Evolutionary conservation across 2,113 vertebrate species (phyloP).

Genomic region (Seriola dumerili): DNA sequence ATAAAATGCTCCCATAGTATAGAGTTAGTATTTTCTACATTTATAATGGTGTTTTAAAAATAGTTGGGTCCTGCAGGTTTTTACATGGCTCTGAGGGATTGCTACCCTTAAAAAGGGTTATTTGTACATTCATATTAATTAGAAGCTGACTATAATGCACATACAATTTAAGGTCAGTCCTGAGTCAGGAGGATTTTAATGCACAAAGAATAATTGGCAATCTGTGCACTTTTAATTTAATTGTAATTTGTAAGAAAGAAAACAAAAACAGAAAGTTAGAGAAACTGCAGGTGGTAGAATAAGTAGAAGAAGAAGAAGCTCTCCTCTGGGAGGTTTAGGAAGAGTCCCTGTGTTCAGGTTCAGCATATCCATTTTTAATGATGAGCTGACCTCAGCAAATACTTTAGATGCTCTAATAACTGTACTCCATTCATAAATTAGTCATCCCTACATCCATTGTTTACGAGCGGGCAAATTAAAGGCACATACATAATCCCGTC

Average conservation of each 20-base stretch:
- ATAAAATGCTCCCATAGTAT: background rate
- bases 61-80: slow-evolving; percentile 16
- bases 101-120: slow-evolving; percentile 35
- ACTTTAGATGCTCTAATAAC: slow-evolving; percentile 60
- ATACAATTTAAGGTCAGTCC: slow-evolving; percentile 33
- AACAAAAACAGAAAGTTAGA: background rate
- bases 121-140: slow-evolving; percentile 25
- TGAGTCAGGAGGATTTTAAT: slow-evolving; percentile 1
- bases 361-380: slow-evolving; percentile 67
- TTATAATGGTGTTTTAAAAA: slow-evolving; percentile 29
- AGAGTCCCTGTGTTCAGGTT: slow-evolving; percentile 37
- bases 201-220: background rate
- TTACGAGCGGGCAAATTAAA: slow-evolving; percentile 56
- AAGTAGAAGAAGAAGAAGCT: background rate
- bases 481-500: slow-evolving; percentile 51
- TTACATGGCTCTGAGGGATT: background rate
- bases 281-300: slow-evolving; percentile 1
- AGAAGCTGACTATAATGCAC: background rate
- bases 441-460: slow-evolving; percentile 62
- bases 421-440: slow-evolving; percentile 65
- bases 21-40: background rate
- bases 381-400: slow-evolving; percentile 52
- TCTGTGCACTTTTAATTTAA: background rate
- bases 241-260: background rate
- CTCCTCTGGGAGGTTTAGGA: background rate